phyloP scores from a whole-genome alignment of 2,888 invertebrate species.

The Eupithecia pulchellata region DNA sequence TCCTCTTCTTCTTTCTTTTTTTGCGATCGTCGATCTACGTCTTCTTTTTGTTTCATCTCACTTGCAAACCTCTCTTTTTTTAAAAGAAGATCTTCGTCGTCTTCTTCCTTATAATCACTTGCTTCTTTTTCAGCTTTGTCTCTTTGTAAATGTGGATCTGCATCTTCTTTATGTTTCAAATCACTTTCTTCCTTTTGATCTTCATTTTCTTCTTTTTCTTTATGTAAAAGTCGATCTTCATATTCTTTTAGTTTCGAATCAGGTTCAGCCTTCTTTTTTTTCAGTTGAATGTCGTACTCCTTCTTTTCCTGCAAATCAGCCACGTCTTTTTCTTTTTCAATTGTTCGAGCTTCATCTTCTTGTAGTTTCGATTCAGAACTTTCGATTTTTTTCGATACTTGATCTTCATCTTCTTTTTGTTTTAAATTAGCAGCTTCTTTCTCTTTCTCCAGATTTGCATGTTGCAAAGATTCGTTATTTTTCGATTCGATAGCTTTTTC shows the following conservation, averaged over 20 bases:
- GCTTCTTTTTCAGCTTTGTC: neutral
- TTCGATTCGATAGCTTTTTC: neutral
- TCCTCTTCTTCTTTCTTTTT: conserved; percentile 17
- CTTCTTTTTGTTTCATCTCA: neutral
- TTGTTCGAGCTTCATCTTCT: conserved; percentile 27
- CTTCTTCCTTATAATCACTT: neutral
- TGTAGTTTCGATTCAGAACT: too few species aligned
- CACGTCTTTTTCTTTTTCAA: too few species aligned
- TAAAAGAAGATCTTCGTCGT: neutral
- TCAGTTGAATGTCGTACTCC: too few species aligned
- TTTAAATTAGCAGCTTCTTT: neutral
- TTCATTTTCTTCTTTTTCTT: conserved; percentile 5
- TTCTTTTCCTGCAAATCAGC: too few species aligned
- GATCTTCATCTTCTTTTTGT: neutral
- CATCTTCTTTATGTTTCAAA: conserved; percentile 12
- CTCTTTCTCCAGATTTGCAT: neutral
- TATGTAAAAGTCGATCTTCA: neutral
- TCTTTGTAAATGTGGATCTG: too few species aligned
- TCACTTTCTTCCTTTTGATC: conserved; percentile 8
- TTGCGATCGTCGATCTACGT: neutral
- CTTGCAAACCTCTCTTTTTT: neutral
- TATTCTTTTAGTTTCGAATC: conserved; percentile 6
- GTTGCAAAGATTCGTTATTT: neutral
- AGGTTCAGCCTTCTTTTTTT: neutral
- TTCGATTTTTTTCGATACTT: too few species aligned